Conservation (phyloP, 1,140 invertebrate species). For the Eriocheir sinensis region DNA sequence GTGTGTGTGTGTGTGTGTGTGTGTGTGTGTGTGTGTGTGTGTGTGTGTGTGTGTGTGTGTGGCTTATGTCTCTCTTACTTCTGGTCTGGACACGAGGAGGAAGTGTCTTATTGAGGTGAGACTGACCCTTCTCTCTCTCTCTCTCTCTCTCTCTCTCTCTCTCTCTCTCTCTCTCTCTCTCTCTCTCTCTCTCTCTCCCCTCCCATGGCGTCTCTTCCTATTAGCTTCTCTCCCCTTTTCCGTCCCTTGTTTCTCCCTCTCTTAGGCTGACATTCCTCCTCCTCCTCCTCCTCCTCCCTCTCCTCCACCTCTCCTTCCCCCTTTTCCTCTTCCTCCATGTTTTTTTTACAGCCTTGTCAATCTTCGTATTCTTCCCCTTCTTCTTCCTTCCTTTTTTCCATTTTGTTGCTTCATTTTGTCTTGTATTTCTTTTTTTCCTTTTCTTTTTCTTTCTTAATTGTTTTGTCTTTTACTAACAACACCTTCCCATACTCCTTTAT, state of each 20-base stretch:
- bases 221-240: neutral
- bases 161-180: neutral
- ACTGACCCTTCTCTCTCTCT: slow-evolving; percentile 10
- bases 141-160: neutral
- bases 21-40: slow-evolving; percentile 41
- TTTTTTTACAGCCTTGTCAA: too few species aligned
- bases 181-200: neutral
- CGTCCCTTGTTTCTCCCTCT: too few species aligned
- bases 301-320: neutral
- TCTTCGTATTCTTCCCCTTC: neutral
- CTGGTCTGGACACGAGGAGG: slow-evolving; percentile 1
- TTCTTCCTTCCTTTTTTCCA: neutral
- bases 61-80: slow-evolving; percentile 22
- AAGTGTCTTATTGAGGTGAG: slow-evolving; percentile 24
- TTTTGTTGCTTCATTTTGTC: too few species aligned
- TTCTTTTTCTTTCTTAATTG: too few species aligned
- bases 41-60: slow-evolving; percentile 8
- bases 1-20: neutral
- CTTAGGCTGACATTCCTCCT: neutral
- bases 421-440: too few species aligned
- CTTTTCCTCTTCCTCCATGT: neutral
- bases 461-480: too few species aligned
- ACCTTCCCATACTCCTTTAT: too few species aligned
- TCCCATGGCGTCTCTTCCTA: neutral
- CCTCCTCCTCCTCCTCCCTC: neutral